Conservation (phyloP, 2,888 invertebrate species). For the Napeogenes sylphis region DNA sequence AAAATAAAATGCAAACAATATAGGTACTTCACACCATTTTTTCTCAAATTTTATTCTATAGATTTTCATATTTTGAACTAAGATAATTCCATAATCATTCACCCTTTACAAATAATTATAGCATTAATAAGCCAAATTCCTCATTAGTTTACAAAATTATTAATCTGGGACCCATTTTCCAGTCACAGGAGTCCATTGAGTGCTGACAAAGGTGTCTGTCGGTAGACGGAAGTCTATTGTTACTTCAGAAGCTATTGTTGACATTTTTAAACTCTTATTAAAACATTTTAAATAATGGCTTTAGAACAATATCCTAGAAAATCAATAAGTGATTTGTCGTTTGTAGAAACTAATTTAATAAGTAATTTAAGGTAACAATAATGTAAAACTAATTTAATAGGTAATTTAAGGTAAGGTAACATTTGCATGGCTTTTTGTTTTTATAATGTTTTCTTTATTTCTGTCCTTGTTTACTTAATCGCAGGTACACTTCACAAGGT, state of each 20-base stretch:
- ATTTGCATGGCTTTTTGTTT: neutral
- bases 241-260: slow-evolving; percentile 72
- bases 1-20: too few species aligned
- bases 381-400: slow-evolving; percentile 29
- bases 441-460: neutral
- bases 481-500: neutral
- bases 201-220: slow-evolving; percentile 64
- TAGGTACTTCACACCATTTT: too few species aligned
- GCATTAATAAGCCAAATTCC: too few species aligned
- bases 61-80: too few species aligned
- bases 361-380: too few species aligned
- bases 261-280: slow-evolving; percentile 71
- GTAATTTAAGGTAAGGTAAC: slow-evolving; percentile 18
- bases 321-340: too few species aligned
- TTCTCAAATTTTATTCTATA: too few species aligned
- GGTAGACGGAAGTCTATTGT: slow-evolving; percentile 69
- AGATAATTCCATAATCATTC: too few species aligned
- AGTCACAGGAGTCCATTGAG: slow-evolving; percentile 60
- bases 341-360: too few species aligned
- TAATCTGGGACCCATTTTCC: slow-evolving; percentile 67
- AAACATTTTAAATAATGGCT: slow-evolving; percentile 38
- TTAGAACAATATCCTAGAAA: slow-evolving; percentile 21
- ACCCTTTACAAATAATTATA: too few species aligned
- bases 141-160: slow-evolving; percentile 60
- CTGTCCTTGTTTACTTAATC: too few species aligned